phyloP scores from a whole-genome alignment of 2,888 invertebrate genomes.

The Lycia hirtaria region DNA sequence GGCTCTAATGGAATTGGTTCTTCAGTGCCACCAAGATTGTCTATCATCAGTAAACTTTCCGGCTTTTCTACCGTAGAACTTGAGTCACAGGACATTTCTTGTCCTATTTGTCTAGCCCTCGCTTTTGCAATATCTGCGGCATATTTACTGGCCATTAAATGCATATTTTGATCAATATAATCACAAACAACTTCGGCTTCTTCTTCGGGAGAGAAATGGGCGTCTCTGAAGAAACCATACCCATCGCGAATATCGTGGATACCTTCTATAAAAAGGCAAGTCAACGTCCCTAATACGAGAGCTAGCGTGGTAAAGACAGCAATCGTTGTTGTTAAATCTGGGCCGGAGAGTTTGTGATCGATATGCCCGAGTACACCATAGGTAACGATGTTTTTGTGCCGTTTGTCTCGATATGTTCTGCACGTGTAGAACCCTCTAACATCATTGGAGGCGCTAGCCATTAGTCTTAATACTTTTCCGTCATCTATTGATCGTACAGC shows the following conservation, averaged over 20 bases:
- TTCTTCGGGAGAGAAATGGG: slow-evolving; percentile 66
- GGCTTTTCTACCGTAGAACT: slow-evolving; percentile 68
- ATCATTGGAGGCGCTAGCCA: slow-evolving; percentile 63
- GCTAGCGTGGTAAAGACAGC: slow-evolving; percentile 66
- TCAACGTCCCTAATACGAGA: slow-evolving; percentile 64
- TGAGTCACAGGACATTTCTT: slow-evolving; percentile 52
- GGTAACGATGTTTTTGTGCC: slow-evolving; percentile 69
- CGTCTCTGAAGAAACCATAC: slow-evolving; percentile 75
- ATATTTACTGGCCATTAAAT: slow-evolving; percentile 58
- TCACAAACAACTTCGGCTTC: slow-evolving; percentile 71
- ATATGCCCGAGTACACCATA: slow-evolving; percentile 73
- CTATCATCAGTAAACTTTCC: slow-evolving; percentile 56
- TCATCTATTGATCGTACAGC: slow-evolving; percentile 61
- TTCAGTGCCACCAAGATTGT: slow-evolving; percentile 42
- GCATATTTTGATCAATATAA: slow-evolving; percentile 68
- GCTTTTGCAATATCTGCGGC: slow-evolving; percentile 65
- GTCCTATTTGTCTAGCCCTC: slow-evolving; percentile 61
- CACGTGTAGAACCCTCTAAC: slow-evolving; percentile 76
- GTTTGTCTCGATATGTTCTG: slow-evolving; percentile 61
- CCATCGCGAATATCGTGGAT: slow-evolving; percentile 70
- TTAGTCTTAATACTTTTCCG: slow-evolving; percentile 66
- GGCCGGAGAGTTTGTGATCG: slow-evolving; percentile 58
- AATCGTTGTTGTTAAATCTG: slow-evolving; percentile 64
- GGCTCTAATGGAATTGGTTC: slow-evolving; percentile 47
- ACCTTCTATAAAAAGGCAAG: slow-evolving; percentile 70